Conservation (phyloP, 2,797 vertebrate genomes). For the Pachyuromys duprasi region DNA sequence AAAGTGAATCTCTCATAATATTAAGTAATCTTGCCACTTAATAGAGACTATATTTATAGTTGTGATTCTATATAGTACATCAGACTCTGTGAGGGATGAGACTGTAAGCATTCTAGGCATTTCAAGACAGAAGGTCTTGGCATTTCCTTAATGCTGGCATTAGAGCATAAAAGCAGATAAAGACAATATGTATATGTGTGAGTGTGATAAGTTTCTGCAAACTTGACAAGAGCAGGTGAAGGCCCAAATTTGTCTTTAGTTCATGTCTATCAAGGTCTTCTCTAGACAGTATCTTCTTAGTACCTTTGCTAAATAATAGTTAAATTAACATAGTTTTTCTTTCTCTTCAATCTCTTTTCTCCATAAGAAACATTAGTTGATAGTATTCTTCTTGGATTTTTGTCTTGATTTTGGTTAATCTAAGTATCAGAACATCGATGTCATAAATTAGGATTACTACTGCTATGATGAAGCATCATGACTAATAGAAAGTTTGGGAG, state of each 20-base stretch:
- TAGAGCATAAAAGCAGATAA: background rate
- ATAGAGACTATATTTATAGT: background rate
- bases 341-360: background rate
- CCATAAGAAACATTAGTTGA: background rate
- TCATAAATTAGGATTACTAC: background rate
- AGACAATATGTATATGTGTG: background rate
- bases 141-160: background rate
- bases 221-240: background rate
- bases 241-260: background rate
- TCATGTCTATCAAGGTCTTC: background rate
- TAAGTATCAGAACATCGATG: background rate
- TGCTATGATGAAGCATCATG: background rate
- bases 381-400: slow-evolving; percentile 25
- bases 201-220: background rate
- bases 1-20: background rate
- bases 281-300: background rate
- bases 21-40: slow-evolving; percentile 24
- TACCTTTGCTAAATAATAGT: background rate
- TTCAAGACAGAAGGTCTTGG: background rate
- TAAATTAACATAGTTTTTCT: background rate
- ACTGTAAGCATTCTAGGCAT: background rate
- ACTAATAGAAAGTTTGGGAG: background rate
- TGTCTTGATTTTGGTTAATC: slow-evolving; percentile 19
- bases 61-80: background rate
- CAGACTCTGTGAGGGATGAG: background rate